phyloP scores from a whole-genome alignment of 1,140 invertebrate genomes.

The Bombus sibiricus region DNA sequence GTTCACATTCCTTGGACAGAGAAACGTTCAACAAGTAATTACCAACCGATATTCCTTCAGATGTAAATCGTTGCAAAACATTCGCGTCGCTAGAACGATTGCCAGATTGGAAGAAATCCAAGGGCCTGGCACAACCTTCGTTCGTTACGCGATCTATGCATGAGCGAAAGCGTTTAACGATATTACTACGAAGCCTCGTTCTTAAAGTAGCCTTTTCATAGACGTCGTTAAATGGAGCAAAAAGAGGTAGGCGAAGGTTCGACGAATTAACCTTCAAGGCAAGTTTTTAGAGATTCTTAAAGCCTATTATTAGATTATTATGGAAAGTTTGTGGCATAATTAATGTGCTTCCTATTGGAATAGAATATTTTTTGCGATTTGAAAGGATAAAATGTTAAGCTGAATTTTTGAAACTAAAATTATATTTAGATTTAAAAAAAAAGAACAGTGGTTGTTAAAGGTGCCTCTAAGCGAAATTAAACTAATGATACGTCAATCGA shows the following conservation, averaged over 20 bases:
- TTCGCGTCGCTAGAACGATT: background rate
- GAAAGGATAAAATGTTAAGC: too few relatives aligned
- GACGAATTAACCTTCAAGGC: background rate
- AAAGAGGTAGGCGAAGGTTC: background rate
- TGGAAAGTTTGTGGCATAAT: background rate
- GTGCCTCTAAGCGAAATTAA: too few relatives aligned
- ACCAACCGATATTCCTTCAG: background rate
- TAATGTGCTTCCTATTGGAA: background rate
- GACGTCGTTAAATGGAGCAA: too few relatives aligned
- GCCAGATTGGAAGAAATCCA: conserved; percentile 41
- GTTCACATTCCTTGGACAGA: background rate
- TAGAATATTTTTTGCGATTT: background rate
- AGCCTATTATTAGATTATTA: background rate
- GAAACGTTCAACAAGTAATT: conserved; percentile 1
- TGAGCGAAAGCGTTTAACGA: background rate
- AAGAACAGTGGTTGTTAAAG: too few relatives aligned
- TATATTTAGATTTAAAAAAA: too few relatives aligned
- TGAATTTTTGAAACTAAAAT: too few relatives aligned
- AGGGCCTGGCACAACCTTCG: background rate
- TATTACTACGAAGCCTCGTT: background rate
- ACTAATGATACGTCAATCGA: too few relatives aligned
- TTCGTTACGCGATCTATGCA: background rate
- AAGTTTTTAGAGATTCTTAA: background rate
- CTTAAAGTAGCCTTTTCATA: conserved; percentile 14
- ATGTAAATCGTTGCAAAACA: background rate